A percentile compares a stretch with the other conserved stretches of the same genome.
These are phyloP conservation scores for Ispidina lecontei DNA, from an alignment of 2,797 vertebrate species.

Conservation along the genomic window DNA sequence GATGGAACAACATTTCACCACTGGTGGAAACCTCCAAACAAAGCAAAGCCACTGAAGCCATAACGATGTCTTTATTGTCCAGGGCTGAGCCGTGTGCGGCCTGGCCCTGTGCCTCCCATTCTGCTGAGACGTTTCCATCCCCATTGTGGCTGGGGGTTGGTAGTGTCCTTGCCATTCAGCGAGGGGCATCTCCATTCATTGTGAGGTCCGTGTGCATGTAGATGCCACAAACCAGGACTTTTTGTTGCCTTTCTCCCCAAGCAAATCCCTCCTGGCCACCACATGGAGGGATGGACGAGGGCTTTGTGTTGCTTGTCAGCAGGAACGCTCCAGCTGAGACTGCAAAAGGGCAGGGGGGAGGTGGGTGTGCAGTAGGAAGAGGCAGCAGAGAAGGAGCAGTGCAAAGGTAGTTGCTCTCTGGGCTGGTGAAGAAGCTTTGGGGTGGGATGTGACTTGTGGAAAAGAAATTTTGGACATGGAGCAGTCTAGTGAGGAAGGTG, in stretches of 20 bases:
- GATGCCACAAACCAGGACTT: conserved; percentile 1
- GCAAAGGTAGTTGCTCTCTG: not conserved
- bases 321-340: not conserved
- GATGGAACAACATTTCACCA: conserved; percentile 51
- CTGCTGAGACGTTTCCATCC: conserved; percentile 22
- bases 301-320: conserved; percentile 43
- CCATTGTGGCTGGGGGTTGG: conserved; percentile 7
- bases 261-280: conserved; percentile 8
- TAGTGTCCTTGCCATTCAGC: not conserved
- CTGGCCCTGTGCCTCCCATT: conserved; percentile 57
- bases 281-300: not conserved
- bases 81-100: conserved; percentile 17
- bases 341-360: not conserved
- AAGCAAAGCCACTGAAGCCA: conserved; percentile 37
- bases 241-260: conserved; percentile 29
- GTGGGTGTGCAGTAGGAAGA: not conserved
- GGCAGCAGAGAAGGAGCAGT: not conserved
- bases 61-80: conserved; percentile 53
- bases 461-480: not conserved
- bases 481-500: not conserved
- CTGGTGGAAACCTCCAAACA: conserved; percentile 12
- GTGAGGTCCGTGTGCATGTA: not conserved
- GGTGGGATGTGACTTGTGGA: not conserved
- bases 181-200: conserved; percentile 25
- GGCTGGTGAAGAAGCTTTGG: not conserved